Evolutionary conservation across 2,797 vertebrate genomes (phyloP), one percentile per base, ranked within the genome.

Genomic region (Oreonectes daqikongensis): DNA sequence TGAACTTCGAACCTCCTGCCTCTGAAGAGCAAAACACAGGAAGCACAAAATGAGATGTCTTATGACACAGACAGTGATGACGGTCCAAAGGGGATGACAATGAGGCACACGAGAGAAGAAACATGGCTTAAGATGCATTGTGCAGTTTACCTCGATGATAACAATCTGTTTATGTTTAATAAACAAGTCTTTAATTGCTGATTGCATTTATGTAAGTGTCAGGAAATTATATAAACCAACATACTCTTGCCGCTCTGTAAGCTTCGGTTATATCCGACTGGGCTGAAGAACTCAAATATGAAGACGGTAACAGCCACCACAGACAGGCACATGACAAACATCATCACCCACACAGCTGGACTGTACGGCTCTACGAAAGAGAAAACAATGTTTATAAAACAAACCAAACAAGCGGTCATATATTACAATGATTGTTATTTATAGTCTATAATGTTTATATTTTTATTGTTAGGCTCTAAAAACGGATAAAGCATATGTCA

Each of bases 241-340:
- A 94, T 92, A 98, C 96, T 93, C 86, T 96, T 96, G 74, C 95
- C 96, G 6, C 92, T 94, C 86, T 95, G 94, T 86, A 98, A 92
- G 90, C 94, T 98, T 87, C 95, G 94, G 91, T 98, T 97, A 89
- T 97, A 97, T 87, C 96, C 96, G 50, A 96, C 95, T 7, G 96
- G 96, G 88, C 96, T 98, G 93, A 97, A 96, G 92, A 97, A 98
- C 92, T 98, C 96, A 0, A 98, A 98, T 91, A 98, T 94, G 92
- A 97, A 98, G 87, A 97, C 96, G 5, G 96, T 97, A 89, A 98
- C 94, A 1, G 96, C 96, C 22, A 97, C 96, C 84, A 98, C 95
- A 18, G 95, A 96, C 87, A 98, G 94, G 85, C 96, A 98, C 95
- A 97, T 97, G 82, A 98, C 96, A 59, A 98, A 98, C 96, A 97